phyloP scores from a whole-genome alignment of 2,888 invertebrate species.

The Sphaerophoria rueppellii region DNA sequence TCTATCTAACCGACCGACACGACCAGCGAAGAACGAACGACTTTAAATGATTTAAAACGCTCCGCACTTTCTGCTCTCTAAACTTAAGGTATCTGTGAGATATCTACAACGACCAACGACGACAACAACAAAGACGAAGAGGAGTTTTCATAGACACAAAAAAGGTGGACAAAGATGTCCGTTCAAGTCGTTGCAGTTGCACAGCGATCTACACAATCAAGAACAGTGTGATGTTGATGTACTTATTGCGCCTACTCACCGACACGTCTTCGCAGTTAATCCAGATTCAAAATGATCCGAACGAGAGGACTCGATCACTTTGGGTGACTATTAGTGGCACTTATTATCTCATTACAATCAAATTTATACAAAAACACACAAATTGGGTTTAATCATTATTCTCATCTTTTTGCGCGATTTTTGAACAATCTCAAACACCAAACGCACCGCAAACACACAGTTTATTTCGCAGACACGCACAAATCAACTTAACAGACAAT shows the following conservation, averaged over 20 bases:
- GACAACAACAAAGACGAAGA: not conserved
- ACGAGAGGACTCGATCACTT: conserved; percentile 12
- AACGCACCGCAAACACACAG: conserved; percentile 3
- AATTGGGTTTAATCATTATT: conserved; percentile 57
- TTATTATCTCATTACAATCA: conserved; percentile 81
- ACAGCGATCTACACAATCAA: too few relatives aligned
- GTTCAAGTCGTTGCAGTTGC: conserved; percentile 1
- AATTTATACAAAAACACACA: conserved; percentile 58
- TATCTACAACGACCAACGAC: not conserved
- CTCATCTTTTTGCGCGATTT: not conserved
- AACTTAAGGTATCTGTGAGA: not conserved
- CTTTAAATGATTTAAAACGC: conserved; percentile 65
- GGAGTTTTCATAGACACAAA: conserved; percentile 47
- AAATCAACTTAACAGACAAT: not conserved
- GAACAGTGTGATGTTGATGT: not conserved
- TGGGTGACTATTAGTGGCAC: conserved; percentile 78
- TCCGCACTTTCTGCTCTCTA: conserved; percentile 27
- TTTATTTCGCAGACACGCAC: conserved; percentile 2
- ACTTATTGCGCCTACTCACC: conserved; percentile 29
- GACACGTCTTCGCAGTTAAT: conserved; percentile 46
- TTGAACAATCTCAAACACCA: conserved; percentile 6
- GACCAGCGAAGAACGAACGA: conserved; percentile 14
- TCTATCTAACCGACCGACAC: conserved; percentile 47
- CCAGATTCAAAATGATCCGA: conserved; percentile 44
- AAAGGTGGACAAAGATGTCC: conserved; percentile 35